Evolutionary conservation across 2,797 vertebrate genomes (phyloP).

Genomic region (Novumbra hubbsi): DNA sequence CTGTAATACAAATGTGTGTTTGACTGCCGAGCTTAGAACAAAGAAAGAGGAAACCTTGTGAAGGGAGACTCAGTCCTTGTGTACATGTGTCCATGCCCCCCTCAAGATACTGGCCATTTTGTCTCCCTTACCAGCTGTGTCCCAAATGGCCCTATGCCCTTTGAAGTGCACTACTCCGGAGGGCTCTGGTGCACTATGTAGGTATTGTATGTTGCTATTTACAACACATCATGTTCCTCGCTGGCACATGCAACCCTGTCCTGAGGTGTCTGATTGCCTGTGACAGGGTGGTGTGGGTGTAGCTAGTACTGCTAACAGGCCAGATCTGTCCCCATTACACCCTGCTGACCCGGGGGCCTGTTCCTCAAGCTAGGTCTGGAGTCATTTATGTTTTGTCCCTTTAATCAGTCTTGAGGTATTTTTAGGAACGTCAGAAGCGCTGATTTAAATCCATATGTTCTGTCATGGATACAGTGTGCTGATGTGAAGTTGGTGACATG

Average conservation of each 20-base stretch:
- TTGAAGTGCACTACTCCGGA: no score
- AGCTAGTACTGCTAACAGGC: slow-evolving; percentile 11
- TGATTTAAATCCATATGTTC: neutral
- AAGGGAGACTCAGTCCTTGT: slow-evolving; percentile 59
- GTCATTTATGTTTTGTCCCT: slow-evolving; percentile 25
- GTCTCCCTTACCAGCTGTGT: slow-evolving; percentile 45
- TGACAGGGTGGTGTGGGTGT: slow-evolving; percentile 48
- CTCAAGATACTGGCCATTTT: slow-evolving; percentile 73
- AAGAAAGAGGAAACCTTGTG: slow-evolving; percentile 31
- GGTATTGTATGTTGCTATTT: no score
- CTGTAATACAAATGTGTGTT: no score
- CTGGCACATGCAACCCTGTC: slow-evolving; percentile 61
- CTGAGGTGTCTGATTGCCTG: slow-evolving; percentile 49
- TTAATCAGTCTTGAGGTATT: slow-evolving; percentile 38
- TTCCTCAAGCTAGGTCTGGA: slow-evolving; percentile 17
- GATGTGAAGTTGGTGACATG: neutral
- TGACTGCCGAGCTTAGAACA: no score
- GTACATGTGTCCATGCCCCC: slow-evolving; percentile 69
- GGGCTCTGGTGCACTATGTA: no score
- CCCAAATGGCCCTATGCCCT: no score
- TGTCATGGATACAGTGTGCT: neutral
- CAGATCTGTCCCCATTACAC: slow-evolving; percentile 49
- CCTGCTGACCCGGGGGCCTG: slow-evolving; percentile 42
- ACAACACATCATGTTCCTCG: neutral
- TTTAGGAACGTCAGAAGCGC: neutral